Evolutionary conservation across 1,140 invertebrate species (phyloP), one percentile per base, ranked within the genome.

Genomic region (Diorhabda sublineata): DNA sequence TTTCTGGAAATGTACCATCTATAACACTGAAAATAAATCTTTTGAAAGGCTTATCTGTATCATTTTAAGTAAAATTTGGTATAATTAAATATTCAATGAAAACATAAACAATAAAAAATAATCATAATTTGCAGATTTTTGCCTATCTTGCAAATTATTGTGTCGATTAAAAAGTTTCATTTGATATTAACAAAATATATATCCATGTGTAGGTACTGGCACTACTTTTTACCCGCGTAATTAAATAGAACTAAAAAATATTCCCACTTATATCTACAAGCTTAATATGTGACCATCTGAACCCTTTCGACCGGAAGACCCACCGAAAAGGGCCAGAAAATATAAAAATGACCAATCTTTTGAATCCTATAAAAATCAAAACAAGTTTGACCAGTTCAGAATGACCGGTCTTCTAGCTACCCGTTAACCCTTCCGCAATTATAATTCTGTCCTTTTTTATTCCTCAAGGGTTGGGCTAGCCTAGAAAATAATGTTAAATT

Each of bases 361-460:
- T 60, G 26, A 67, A 56, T 64, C 5, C 43, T 26, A 61, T 62
- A 72, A 73, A 69, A 73, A 67, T 64, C 61, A 66, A 74, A 74
- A 74, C 73, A 43, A 58, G 73, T 74, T 74, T 74, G 73, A 72
- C 73, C 73, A 74, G 73, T 74, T 67, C 45, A 56, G 41, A 60
- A 42, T 67, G 65, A 67, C 65, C 65, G 65, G 58, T 67, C 65
- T 67, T 67, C 8, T 5, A 67, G 45, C 60, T 61, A 67, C 58
- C 65, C 65, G 47, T 60, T 67, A 67, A 67, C 65, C 65, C 65
- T 60, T 59, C 43, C 44, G 57, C 57, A 60, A 67, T 42, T 59
- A 60, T 58, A 4, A 9, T 41, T 45, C 44, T 43, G 43, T 59
- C 44, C 65, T 60, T 59, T 59, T 47, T 67, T 58, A 60, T 57